phyloP scores from a whole-genome alignment of 2,888 invertebrate genomes.

The Taenaris catops region DNA sequence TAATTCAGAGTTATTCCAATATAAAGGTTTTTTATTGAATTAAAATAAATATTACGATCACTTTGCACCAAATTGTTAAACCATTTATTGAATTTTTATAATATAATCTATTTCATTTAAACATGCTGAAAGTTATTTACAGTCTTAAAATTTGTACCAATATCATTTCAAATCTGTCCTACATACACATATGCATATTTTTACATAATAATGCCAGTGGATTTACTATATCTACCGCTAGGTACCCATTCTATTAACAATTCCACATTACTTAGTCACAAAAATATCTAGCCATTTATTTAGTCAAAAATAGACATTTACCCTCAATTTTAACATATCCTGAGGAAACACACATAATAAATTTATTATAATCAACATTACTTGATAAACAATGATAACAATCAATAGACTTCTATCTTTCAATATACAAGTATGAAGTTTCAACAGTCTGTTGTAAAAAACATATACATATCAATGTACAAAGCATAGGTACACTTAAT shows the following conservation, averaged over 20 bases:
- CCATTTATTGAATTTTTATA: slow-evolving; percentile 24
- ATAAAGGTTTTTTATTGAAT: too few species aligned
- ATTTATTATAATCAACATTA: slow-evolving; percentile 74
- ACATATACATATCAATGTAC: slow-evolving; percentile 48
- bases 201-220: slow-evolving; percentile 45
- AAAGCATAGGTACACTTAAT: slow-evolving; percentile 42
- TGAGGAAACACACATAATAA: slow-evolving; percentile 71
- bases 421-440: slow-evolving; percentile 62
- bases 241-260: slow-evolving; percentile 65
- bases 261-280: slow-evolving; percentile 68
- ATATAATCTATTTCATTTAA: slow-evolving; percentile 24
- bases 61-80: slow-evolving; percentile 21
- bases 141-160: slow-evolving; percentile 74
- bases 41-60: slow-evolving; percentile 13
- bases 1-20: slow-evolving; percentile 4
- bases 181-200: slow-evolving; percentile 47
- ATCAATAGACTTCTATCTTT: slow-evolving; percentile 66
- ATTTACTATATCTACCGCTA: slow-evolving; percentile 53
- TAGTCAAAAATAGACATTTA: slow-evolving; percentile 70
- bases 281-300: slow-evolving; percentile 68
- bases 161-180: slow-evolving; percentile 47
- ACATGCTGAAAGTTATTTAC: slow-evolving; percentile 46
- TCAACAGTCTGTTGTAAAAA: slow-evolving; percentile 62
- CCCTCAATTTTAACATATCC: slow-evolving; percentile 62
- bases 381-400: slow-evolving; percentile 75